phyloP scores from a whole-genome alignment of 2,113 vertebrate species.

The Microcebus ravelobensis region DNA sequence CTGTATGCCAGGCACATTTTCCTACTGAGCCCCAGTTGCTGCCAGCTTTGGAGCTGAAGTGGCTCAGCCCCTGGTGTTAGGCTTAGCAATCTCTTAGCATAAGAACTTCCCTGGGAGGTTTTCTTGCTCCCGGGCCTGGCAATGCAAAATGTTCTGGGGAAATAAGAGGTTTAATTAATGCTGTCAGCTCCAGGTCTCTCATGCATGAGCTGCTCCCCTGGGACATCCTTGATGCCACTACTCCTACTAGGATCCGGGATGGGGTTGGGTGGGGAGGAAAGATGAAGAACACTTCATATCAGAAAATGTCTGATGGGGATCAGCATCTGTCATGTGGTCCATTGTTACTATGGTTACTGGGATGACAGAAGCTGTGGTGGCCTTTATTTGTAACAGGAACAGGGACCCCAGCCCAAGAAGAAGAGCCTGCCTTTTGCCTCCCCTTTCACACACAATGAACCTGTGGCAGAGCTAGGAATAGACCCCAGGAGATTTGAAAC shows the following conservation, averaged over 20 bases:
- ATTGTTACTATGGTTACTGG: constrained; percentile 69
- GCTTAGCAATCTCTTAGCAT: constrained; percentile 10
- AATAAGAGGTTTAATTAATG: constrained; percentile 68
- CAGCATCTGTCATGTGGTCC: constrained; percentile 54
- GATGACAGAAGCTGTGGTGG: constrained; percentile 1
- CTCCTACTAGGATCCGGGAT: background rate
- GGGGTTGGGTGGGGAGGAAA: background rate
- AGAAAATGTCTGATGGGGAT: constrained; percentile 31
- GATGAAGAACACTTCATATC: background rate
- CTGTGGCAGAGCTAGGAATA: background rate
- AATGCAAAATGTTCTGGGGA: constrained; percentile 44
- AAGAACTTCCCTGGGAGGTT: constrained; percentile 11
- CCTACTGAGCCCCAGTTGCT: background rate
- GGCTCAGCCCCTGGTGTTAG: background rate
- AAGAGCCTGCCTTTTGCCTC: background rate
- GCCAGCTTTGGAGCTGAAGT: background rate
- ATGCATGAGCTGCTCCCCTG: background rate
- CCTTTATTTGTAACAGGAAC: constrained; percentile 27
- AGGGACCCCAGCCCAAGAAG: constrained; percentile 41
- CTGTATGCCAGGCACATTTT: constrained; percentile 3
- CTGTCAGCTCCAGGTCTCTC: background rate
- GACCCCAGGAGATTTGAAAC: background rate
- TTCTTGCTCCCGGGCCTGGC: constrained; percentile 37
- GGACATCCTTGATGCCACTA: background rate
- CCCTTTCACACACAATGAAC: background rate